A percentile compares a stretch with the other conserved stretches of the same genome.
Evolutionary conservation across 2,797 vertebrate genomes (phyloP).

Genomic region (Acridotheres tristis): DNA sequence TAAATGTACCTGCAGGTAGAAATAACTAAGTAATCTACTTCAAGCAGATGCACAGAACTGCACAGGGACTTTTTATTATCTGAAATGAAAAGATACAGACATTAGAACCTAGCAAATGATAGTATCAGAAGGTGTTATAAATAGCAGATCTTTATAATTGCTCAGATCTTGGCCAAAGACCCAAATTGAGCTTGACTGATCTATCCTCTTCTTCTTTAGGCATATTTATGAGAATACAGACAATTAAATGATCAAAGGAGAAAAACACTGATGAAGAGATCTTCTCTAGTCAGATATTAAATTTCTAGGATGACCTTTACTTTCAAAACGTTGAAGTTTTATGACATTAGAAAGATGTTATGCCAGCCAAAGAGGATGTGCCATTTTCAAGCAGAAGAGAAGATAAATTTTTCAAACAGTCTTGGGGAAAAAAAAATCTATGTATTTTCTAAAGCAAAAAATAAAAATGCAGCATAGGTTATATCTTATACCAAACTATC

Average conservation of each 20-base stretch:
- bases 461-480: neutral
- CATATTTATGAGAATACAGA: conserved; percentile 69
- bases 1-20: conserved; percentile 4
- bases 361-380: conserved; percentile 11
- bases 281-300: conserved; percentile 47
- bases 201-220: conserved; percentile 57
- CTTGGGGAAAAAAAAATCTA: neutral
- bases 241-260: conserved; percentile 73
- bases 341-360: conserved; percentile 49
- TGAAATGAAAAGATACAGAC: conserved; percentile 40
- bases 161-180: conserved; percentile 63
- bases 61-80: conserved; percentile 3
- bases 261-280: conserved; percentile 65
- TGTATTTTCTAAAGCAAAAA: neutral
- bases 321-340: conserved; percentile 51
- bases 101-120: conserved; percentile 53
- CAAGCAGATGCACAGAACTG: conserved; percentile 15
- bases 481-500: neutral
- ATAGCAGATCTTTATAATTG: conserved; percentile 68
- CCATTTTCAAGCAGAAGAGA: conserved; percentile 33
- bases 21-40: conserved; percentile 31
- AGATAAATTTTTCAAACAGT: neutral
- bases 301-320: conserved; percentile 65
- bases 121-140: conserved; percentile 65
- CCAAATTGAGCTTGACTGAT: conserved; percentile 70